These are phyloP conservation scores for Temnothorax nylanderi DNA, from an alignment of 1,140 invertebrate genomes.

Conservation along the genomic window DNA sequence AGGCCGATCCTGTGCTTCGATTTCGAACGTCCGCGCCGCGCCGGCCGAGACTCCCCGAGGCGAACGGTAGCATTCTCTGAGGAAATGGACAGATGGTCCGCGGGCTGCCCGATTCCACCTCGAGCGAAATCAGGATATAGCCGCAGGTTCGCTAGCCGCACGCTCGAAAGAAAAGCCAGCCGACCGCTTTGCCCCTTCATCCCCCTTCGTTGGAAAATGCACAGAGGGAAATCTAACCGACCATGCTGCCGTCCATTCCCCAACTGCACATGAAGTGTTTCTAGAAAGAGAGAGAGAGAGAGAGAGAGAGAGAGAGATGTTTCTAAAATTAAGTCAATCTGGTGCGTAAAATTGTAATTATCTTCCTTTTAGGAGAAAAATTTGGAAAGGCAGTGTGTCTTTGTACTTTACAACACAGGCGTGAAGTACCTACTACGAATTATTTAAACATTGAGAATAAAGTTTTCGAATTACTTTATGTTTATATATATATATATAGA, in stretches of 20 bases:
- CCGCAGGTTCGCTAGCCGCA: constrained; percentile 63
- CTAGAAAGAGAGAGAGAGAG: not conserved
- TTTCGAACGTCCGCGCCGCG: constrained; percentile 29
- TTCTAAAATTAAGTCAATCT: constrained; percentile 37
- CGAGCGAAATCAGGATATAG: constrained; percentile 74
- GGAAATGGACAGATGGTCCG: constrained; percentile 76
- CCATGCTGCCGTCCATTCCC: constrained; percentile 21
- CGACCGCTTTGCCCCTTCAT: constrained; percentile 29
- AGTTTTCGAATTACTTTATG: not conserved
- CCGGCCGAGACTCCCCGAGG: constrained; percentile 67
- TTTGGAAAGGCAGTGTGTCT: not conserved
- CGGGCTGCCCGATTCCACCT: constrained; percentile 74
- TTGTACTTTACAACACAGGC: not conserved
- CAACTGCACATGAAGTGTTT: constrained; percentile 26
- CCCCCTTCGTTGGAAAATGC: constrained; percentile 42
- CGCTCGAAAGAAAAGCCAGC: constrained; percentile 69
- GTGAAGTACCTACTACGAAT: not conserved
- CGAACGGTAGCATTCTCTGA: constrained; percentile 72
- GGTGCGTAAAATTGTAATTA: constrained; percentile 47
- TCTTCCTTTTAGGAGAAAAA: not conserved
- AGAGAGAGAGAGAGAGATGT: not conserved
- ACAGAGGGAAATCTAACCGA: constrained; percentile 53
- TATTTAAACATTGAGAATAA: not conserved
- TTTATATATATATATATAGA: not conserved
- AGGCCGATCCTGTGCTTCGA: constrained; percentile 60